A percentile compares a stretch with the other conserved stretches of the same genome.
phyloP scores from a whole-genome alignment of 2,888 invertebrate species.

The Junonia oenone region DNA sequence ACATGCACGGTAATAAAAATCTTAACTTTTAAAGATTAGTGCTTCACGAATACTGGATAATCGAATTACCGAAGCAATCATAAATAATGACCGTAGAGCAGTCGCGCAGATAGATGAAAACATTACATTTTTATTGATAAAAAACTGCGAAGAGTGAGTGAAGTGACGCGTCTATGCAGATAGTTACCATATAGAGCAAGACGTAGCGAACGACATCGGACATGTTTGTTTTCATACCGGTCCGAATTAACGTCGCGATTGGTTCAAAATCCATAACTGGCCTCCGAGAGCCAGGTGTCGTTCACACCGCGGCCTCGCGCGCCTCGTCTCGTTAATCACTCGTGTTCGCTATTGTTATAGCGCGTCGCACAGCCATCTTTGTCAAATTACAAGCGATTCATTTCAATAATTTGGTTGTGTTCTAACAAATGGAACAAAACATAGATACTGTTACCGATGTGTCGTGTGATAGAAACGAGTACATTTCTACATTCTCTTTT shows the following conservation, averaged over 20 bases:
- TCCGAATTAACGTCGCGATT: constrained; percentile 78
- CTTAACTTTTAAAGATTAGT: neutral
- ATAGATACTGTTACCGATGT: constrained; percentile 49
- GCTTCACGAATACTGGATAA: constrained; percentile 5
- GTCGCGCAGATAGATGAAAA: constrained; percentile 41
- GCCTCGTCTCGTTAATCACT: constrained; percentile 78
- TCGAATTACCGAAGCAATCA: constrained; percentile 18
- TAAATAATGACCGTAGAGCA: constrained; percentile 29
- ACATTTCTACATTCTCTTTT: constrained; percentile 73
- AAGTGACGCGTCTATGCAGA: constrained; percentile 52
- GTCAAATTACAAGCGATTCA: constrained; percentile 74
- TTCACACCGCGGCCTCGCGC: constrained; percentile 80
- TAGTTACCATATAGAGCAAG: constrained; percentile 51
- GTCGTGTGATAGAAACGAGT: constrained; percentile 54
- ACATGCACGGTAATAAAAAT: neutral
- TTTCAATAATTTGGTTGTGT: constrained; percentile 61
- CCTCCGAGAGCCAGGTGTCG: constrained; percentile 79
- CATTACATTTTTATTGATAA: constrained; percentile 58
- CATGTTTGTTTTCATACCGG: constrained; percentile 78
- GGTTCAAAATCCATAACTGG: constrained; percentile 80
- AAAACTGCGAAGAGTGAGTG: constrained; percentile 46
- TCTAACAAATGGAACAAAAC: constrained; percentile 62
- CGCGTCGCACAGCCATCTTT: constrained; percentile 77
- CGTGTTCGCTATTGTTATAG: constrained; percentile 77
- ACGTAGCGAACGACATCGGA: constrained; percentile 55